A percentile compares a stretch with the other conserved stretches of the same genome.
These are phyloP conservation scores for Sminthopsis crassicaudata DNA, from an alignment of 2,113 vertebrate species.

Conservation along the genomic window DNA sequence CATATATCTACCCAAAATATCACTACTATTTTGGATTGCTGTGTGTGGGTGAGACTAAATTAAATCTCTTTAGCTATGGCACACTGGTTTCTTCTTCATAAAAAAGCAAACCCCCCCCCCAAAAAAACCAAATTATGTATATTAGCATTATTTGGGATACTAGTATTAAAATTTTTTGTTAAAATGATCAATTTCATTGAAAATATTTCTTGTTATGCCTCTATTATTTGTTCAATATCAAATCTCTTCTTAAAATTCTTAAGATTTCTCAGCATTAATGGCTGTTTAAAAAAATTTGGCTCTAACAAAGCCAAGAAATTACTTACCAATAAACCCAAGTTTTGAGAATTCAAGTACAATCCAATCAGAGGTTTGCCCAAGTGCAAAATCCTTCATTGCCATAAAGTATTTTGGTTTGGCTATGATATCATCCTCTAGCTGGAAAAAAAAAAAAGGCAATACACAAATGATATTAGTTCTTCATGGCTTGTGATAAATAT, in stretches of 20 bases:
- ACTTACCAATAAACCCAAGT: slow-evolving; percentile 89
- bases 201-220: not conserved
- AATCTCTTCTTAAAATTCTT: slow-evolving; percentile 38
- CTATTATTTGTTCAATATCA: slow-evolving; percentile 38
- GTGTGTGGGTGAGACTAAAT: not conserved
- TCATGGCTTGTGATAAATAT: slow-evolving; percentile 12
- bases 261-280: slow-evolving; percentile 13
- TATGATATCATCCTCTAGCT: slow-evolving; percentile 90
- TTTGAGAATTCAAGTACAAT: slow-evolving; percentile 86
- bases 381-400: slow-evolving; percentile 80
- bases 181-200: slow-evolving; percentile 14
- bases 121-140: not conserved
- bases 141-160: slow-evolving; percentile 12
- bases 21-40: not conserved
- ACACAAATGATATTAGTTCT: slow-evolving; percentile 36
- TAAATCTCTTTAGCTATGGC: not conserved
- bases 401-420: slow-evolving; percentile 82
- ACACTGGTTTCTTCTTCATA: not conserved
- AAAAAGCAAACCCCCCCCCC: not conserved
- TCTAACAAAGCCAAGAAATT: not conserved
- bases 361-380: slow-evolving; percentile 82
- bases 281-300: not conserved
- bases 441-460: slow-evolving; percentile 10
- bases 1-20: not conserved
- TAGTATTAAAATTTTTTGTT: not conserved